Evolutionary conservation across 2,113 vertebrate species (phyloP), one percentile per base, ranked within the genome.

Genomic region (Amphiprion percula): DNA sequence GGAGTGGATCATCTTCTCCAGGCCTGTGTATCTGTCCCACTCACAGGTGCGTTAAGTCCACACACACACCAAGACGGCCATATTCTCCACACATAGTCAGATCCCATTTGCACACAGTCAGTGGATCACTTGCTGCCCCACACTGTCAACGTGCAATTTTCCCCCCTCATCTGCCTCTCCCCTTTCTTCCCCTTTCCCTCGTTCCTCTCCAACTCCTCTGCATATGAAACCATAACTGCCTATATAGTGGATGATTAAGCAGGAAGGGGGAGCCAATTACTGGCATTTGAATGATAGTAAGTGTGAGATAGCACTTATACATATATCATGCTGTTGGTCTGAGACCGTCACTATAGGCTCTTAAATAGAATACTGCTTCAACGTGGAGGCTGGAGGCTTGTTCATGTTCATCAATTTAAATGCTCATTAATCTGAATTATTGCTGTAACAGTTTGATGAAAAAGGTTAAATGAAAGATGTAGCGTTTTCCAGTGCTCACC

Each of bases 1-100:
- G 86, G 98, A 99, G 89, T 99, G 98, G 98, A 98, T 99, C 21
- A 89, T 99, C 86, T 98, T 99, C 90, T 95, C 95, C 90, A 96
- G 92, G 77, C 97, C 98, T 0, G 96, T 99, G 59, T 97, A 96
- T 91, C 95, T 99, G 87, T 99, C 98, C 77, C 95, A 97, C 87
- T 95, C 95, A 66, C 98, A 99, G 97, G 98, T 99, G 77, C 2
- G 91, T 87, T 47, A 30, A 61, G 30, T 52, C 37, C 67, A 33
- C 71, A 52, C 64, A 64, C 53, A 66, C 53, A 11, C 44, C 21
- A 17, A 53, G 21, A 68, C 59, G 68, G 66, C 65, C 67, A 68
- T 76, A 77, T 87, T 78, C 81, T 81, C 67, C 77, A 82, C 10
- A 47, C 85, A 86, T 72, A 69, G 82, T 82, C 60, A 68, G 65